Conservation (phyloP, 2,113 vertebrate species). For the Chloebia gouldiae region DNA sequence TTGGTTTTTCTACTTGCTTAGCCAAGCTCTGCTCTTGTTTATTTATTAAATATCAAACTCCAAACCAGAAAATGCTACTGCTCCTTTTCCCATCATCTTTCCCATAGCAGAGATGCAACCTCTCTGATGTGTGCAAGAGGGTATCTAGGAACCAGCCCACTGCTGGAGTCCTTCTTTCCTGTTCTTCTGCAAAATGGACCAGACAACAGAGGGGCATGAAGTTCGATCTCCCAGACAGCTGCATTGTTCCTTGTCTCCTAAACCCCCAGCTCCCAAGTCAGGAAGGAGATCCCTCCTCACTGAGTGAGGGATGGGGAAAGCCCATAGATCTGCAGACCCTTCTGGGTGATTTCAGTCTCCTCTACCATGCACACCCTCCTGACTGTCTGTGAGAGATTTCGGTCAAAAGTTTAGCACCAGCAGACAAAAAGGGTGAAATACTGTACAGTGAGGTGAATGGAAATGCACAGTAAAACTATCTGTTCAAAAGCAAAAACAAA, state of each 20-base stretch:
- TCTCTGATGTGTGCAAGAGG: neutral
- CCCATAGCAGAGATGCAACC: neutral
- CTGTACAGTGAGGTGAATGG: neutral
- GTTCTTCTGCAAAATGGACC: neutral
- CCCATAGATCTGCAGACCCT: neutral
- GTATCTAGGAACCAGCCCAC: neutral
- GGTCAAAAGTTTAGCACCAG: slow-evolving; percentile 18
- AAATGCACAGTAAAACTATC: neutral
- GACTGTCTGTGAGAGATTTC: neutral
- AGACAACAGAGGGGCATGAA: neutral
- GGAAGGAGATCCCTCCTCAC: neutral
- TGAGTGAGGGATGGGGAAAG: neutral
- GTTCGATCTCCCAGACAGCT: neutral
- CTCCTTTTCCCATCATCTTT: neutral
- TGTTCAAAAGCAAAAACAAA: neutral
- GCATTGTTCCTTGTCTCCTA: neutral
- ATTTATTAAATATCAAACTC: neutral
- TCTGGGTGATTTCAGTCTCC: neutral
- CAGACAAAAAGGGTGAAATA: neutral
- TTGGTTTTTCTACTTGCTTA: neutral
- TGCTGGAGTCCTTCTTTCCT: neutral
- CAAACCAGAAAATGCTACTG: neutral
- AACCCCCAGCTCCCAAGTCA: neutral
- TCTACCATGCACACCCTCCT: neutral
- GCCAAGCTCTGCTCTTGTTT: neutral